Evolutionary conservation across 2,888 invertebrate species (phyloP).

Genomic region (Mantis religiosa): DNA sequence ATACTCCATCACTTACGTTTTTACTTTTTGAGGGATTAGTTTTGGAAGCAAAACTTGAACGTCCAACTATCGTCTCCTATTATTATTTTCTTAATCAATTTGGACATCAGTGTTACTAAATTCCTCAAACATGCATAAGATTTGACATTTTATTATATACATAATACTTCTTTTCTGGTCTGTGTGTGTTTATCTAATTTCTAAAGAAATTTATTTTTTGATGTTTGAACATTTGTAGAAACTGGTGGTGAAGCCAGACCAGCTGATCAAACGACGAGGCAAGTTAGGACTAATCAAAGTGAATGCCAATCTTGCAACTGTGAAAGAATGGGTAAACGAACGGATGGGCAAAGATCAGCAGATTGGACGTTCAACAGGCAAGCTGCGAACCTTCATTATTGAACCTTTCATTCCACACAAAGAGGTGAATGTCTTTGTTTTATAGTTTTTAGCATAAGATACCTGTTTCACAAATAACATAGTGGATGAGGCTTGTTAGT

Average conservation of each 20-base stretch:
- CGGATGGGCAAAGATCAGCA: slow-evolving; percentile 80
- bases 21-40: no score
- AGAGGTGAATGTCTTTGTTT: slow-evolving; percentile 56
- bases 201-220: slow-evolving; percentile 4
- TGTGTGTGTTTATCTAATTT: background rate
- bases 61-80: no score
- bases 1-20: no score
- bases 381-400: slow-evolving; percentile 88
- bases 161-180: background rate
- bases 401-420: slow-evolving; percentile 93
- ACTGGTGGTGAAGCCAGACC: slow-evolving; percentile 98
- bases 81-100: no score
- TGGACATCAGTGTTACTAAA: no score
- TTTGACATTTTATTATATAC: background rate
- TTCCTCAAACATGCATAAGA: no score
- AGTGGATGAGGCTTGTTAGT: no score
- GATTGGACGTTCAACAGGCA: slow-evolving; percentile 84
- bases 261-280: slow-evolving; percentile 95
- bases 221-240: slow-evolving; percentile 52
- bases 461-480: no score
- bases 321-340: slow-evolving; percentile 81
- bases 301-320: slow-evolving; percentile 74
- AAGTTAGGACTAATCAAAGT: slow-evolving; percentile 96
- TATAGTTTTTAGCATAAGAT: no score
- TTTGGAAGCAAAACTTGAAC: no score